Evolutionary conservation across 2,888 invertebrate species (phyloP).

Genomic region (Blastobasis lacticolella): DNA sequence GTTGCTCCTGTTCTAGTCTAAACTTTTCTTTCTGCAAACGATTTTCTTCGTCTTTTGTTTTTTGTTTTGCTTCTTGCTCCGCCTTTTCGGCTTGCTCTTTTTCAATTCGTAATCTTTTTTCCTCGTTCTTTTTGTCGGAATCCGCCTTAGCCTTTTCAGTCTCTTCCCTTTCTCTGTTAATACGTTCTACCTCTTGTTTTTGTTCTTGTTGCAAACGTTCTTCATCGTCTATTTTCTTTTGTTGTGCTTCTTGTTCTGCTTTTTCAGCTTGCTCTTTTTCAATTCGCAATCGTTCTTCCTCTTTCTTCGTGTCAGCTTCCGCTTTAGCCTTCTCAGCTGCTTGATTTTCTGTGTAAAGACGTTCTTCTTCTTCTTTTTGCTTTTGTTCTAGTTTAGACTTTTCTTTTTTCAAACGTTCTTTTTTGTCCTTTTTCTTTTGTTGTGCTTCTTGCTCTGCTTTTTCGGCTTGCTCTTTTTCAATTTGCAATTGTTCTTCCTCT

Average conservation of each 20-base stretch:
- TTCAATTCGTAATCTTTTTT: too few relatives aligned
- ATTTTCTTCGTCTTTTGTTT: slow-evolving; percentile 5
- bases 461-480: slow-evolving; percentile 6
- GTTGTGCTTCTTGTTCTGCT: neutral
- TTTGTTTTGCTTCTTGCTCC: slow-evolving; percentile 6
- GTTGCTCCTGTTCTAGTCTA: slow-evolving; percentile 1
- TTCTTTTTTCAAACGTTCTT: slow-evolving; percentile 1
- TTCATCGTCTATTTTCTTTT: slow-evolving; percentile 14
- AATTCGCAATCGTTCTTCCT: neutral
- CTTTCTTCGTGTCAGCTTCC: neutral
- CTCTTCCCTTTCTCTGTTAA: slow-evolving; percentile 1
- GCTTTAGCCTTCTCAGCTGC: slow-evolving; percentile 7
- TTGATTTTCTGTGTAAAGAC: slow-evolving; percentile 10
- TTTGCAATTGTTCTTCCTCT: slow-evolving; percentile 13
- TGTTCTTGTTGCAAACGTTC: slow-evolving; percentile 8
- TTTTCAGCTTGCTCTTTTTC: slow-evolving; percentile 3
- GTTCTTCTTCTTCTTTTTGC: slow-evolving; percentile 10
- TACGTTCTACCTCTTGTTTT: neutral
- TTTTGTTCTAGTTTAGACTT: slow-evolving; percentile 7
- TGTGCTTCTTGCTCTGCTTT: slow-evolving; percentile 6
- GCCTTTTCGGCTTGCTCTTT: slow-evolving; percentile 2
- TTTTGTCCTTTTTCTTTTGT: slow-evolving; percentile 8
- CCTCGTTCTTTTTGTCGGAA: too few relatives aligned
- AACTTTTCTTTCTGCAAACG: too few relatives aligned
- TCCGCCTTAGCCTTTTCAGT: neutral